Conservation (phyloP, 2,797 vertebrate genomes). For the Pantherophis vulpinus region DNA sequence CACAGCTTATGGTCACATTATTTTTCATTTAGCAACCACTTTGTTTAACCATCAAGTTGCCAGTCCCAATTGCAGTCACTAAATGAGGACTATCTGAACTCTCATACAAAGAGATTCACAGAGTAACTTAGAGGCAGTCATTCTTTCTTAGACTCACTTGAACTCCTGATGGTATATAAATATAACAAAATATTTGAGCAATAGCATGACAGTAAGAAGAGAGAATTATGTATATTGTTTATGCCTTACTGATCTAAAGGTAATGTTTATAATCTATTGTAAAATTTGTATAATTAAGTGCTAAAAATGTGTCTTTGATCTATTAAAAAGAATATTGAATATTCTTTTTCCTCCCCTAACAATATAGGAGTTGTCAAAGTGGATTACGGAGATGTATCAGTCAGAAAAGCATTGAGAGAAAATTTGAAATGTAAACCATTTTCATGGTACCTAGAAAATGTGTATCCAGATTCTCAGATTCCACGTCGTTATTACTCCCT, state of each 20-base stretch:
- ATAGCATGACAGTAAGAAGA: neutral
- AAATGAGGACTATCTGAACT: neutral
- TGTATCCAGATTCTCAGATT: slow-evolving; percentile 98
- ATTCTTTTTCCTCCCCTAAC: slow-evolving; percentile 44
- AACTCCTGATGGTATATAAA: neutral
- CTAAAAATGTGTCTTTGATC: neutral
- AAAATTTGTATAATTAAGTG: neutral
- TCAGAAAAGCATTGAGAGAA: slow-evolving; percentile 85
- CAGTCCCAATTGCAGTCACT: neutral
- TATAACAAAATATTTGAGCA: neutral
- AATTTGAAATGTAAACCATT: slow-evolving; percentile 91
- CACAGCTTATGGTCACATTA: neutral
- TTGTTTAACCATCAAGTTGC: neutral
- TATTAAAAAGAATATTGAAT: slow-evolving; percentile 12
- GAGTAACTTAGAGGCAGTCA: neutral
- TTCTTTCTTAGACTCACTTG: neutral
- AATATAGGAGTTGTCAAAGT: slow-evolving; percentile 91
- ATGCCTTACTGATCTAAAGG: neutral
- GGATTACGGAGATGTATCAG: slow-evolving; percentile 92
- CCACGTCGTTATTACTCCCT: slow-evolving; percentile 97
- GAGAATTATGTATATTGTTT: neutral
- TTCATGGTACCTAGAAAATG: slow-evolving; percentile 97
- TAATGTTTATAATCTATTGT: neutral
- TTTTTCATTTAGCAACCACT: neutral
- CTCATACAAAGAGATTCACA: neutral